Evolutionary conservation across 1,140 invertebrate species (phyloP).

Genomic region (Venustaconcha ellipsiformis): DNA sequence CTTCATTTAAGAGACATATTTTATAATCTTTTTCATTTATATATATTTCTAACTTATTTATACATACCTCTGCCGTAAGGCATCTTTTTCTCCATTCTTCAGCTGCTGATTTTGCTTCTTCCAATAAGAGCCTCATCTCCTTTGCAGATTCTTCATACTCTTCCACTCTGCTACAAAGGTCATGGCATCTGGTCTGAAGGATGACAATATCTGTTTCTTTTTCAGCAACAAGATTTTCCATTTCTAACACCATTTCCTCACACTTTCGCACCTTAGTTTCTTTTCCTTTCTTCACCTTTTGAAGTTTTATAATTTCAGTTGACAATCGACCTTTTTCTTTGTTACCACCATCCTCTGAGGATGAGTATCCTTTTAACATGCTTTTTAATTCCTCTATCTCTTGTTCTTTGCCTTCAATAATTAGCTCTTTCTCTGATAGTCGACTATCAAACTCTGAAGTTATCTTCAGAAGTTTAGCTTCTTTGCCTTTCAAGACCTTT

Average conservation of each 20-base stretch:
- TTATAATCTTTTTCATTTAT: slow-evolving; percentile 14
- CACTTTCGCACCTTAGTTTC: slow-evolving; percentile 30
- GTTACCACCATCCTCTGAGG: no score
- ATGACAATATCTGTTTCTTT: slow-evolving; percentile 17
- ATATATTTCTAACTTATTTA: slow-evolving; percentile 13
- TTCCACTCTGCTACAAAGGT: slow-evolving; percentile 23
- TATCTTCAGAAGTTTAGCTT: no score
- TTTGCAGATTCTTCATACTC: slow-evolving; percentile 24
- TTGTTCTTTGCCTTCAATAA: no score
- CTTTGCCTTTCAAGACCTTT: no score
- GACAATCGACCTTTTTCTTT: slow-evolving; percentile 17
- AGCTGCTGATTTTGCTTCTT: background rate
- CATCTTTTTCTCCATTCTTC: no score
- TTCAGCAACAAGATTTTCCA: slow-evolving; percentile 5
- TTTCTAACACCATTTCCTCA: slow-evolving; percentile 22
- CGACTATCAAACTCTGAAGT: no score
- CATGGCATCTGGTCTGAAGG: slow-evolving; percentile 6
- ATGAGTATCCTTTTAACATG: no score
- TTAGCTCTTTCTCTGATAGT: no score
- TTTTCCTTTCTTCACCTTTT: slow-evolving; percentile 28
- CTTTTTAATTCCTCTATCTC: no score
- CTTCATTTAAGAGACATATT: slow-evolving; percentile 2
- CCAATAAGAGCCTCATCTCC: background rate
- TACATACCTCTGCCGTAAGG: background rate
- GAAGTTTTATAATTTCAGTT: slow-evolving; percentile 16